Conservation (phyloP, 1,140 invertebrate genomes). For the Platyscapa corneri region DNA sequence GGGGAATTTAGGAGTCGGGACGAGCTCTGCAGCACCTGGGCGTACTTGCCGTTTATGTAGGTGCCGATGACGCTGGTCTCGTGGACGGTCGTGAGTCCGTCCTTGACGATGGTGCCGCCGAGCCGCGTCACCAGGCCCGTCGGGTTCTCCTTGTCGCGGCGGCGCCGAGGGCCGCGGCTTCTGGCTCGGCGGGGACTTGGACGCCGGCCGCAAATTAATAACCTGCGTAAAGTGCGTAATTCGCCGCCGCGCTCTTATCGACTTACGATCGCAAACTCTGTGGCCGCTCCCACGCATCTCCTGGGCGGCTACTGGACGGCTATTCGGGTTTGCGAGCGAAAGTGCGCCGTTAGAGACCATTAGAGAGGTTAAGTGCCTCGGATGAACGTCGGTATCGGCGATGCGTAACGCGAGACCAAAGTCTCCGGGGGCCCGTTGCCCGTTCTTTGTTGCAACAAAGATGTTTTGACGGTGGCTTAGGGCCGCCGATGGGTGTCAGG, state of each 20-base stretch:
- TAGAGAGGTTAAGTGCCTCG: no score
- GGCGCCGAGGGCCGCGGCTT: conserved; percentile 66
- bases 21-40: conserved; percentile 85
- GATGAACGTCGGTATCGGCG: no score
- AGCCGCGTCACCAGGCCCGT: conserved; percentile 86
- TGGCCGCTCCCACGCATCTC: no score
- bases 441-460: no score
- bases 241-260: not conserved
- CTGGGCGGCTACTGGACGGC: no score
- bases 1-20: conserved; percentile 75
- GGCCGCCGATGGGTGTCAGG: no score
- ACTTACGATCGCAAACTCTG: no score
- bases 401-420: not conserved
- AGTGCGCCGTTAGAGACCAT: no score
- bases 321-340: not conserved
- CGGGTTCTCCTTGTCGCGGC: conserved; percentile 79
- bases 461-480: no score
- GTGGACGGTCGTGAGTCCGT: conserved; percentile 88
- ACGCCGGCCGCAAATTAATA: conserved; percentile 72
- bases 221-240: conserved; percentile 58
- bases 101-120: conserved; percentile 87
- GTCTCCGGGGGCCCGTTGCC: no score
- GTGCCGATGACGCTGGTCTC: conserved; percentile 92
- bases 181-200: conserved; percentile 59
- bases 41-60: conserved; percentile 90